Evolutionary conservation across 2,797 vertebrate species (phyloP).

Genomic region (Eulemur coronatus): DNA sequence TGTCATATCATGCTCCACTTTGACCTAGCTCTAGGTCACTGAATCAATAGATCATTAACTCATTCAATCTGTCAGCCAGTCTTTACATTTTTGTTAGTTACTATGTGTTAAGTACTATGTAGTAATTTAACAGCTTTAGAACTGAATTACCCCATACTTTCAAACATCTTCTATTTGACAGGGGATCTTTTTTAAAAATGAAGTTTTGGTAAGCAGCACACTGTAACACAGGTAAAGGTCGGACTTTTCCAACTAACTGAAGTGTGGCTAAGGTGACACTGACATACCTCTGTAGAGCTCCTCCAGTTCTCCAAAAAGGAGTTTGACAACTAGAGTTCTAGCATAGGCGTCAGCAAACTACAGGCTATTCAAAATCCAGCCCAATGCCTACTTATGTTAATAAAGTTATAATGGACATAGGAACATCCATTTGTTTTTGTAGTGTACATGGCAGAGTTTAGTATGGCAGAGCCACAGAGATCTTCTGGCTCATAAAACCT

Average conservation of each 20-base stretch:
- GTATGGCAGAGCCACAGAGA: not conserved
- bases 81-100: not conserved
- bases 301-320: not conserved
- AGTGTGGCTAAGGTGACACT: too few relatives aligned
- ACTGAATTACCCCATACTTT: not conserved
- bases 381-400: not conserved
- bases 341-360: accelerated
- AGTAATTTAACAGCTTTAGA: not conserved
- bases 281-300: not conserved
- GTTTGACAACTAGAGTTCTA: too few relatives aligned
- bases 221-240: not conserved
- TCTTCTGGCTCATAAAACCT: not conserved
- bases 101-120: not conserved
- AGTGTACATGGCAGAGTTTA: accelerated
- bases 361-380: accelerated
- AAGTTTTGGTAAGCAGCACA: not conserved
- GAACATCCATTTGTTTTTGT: accelerated
- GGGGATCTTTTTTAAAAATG: not conserved
- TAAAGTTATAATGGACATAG: accelerated
- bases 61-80: not conserved
- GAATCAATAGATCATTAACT: not conserved
- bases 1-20: not conserved
- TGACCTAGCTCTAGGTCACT: not conserved
- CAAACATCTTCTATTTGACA: not conserved
- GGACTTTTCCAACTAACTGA: too few relatives aligned